Percentiles rank a stretch among this genome's conserved stretches.
Conservation (phyloP, 2,888 invertebrate genomes). For the Pristionchus entomophagus region DNA sequence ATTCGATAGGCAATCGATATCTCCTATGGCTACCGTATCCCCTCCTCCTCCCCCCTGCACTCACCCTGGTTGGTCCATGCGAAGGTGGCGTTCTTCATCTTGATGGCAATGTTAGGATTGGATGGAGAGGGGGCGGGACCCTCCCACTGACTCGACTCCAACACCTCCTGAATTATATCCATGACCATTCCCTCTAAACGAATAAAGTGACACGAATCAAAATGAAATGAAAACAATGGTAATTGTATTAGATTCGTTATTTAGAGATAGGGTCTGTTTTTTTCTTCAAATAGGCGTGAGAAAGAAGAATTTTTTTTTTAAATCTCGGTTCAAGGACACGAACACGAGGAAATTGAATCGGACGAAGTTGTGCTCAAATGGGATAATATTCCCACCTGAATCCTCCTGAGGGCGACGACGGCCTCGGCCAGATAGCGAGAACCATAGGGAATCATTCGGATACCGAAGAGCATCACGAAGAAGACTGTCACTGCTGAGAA, state of each 20-base stretch:
- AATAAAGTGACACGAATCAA: too few species aligned
- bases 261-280: too few species aligned
- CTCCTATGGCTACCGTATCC: too few species aligned
- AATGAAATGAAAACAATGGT: too few species aligned
- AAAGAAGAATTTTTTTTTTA: too few species aligned
- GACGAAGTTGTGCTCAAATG: not conserved
- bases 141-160: slow-evolving; percentile 78
- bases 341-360: too few species aligned
- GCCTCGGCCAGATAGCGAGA: slow-evolving; percentile 75
- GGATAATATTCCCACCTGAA: slow-evolving; percentile 72
- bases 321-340: too few species aligned
- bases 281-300: too few species aligned
- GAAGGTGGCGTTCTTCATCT: slow-evolving; percentile 79
- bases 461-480: slow-evolving; percentile 78
- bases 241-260: too few species aligned
- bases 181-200: too few species aligned
- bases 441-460: slow-evolving; percentile 77
- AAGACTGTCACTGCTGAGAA: slow-evolving; percentile 78
- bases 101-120: slow-evolving; percentile 78
- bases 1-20: too few species aligned
- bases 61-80: slow-evolving; percentile 76
- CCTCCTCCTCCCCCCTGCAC: not conserved
- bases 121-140: slow-evolving; percentile 77
- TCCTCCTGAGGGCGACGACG: slow-evolving; percentile 76
- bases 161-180: slow-evolving; percentile 77